Base-by-base conservation (phyloP, 1,140 invertebrate genomes). In the Drosophila murphyi region DNA sequence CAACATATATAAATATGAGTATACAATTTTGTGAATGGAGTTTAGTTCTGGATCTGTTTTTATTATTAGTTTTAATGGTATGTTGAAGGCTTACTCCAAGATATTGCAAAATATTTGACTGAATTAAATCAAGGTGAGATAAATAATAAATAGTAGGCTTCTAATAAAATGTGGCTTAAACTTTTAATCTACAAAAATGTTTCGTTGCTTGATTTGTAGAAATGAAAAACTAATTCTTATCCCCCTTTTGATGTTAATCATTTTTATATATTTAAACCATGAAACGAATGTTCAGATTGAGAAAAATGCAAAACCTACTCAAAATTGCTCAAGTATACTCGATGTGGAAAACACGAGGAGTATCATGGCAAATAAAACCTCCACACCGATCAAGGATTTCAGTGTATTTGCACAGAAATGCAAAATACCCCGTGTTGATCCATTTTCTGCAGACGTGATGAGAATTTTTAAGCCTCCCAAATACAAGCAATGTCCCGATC, bases 401-500 rank as follows among this genome's bases (percentile, higher is more conserved):
- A 70, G 45, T 28, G 79, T 77, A 0, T 52, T 74, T 35, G 47
- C 50, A 57, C 31, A 60, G 2, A 54, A 59, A 7, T 81, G 79
- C 37, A 81, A 82, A 31, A 82, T 82, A 43, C 79, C 78, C 1
- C 94, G 95, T 48, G 92, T 95, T 29, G 93, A 96, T 81, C 95
- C 96, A 0, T 94, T 95, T 73, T 94, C 95, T 65, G 81, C 93
- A 3, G 94, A 95, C 6, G 94, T 96, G 3, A 92, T 91, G 41
- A 85, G 92, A 41, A 93, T 94, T 55, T 93, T 95, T 10, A 92
- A 93, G 39, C 93, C 93, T 34, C 90, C 93, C 41, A 92, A 93
- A 51, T 94, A 94, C 43, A 92, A 94, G 28, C 50, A 92, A 0
- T 96, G 96, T 76, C 90, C 93, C 2, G 91, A 87, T 41, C 78